A percentile compares a stretch with the other conserved stretches of the same genome.
Conservation (phyloP, 2,888 invertebrate genomes). For the Tetragonisca angustula region DNA sequence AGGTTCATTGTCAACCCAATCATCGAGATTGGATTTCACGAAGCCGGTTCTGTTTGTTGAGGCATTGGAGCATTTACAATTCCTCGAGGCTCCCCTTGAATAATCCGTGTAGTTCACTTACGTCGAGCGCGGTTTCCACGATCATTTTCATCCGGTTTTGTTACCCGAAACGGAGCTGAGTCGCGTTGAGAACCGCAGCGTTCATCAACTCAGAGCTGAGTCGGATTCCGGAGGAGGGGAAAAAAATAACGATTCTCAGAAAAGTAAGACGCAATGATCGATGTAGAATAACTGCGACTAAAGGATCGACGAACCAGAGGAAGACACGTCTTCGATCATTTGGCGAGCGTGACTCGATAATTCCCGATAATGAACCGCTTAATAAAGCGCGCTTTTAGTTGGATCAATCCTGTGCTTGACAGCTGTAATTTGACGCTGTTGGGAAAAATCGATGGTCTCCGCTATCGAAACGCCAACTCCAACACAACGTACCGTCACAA, state of each 20-base stretch:
- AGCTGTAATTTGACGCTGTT: conserved; percentile 14
- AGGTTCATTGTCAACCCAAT: conserved; percentile 31
- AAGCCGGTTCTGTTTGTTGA: not conserved
- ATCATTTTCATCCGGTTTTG: conserved; percentile 13
- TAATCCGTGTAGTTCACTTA: conserved; percentile 6
- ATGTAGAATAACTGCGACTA: not conserved
- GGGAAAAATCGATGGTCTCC: not conserved
- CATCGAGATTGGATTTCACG: conserved; percentile 31
- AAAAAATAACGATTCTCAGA: not conserved
- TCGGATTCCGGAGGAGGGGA: not conserved
- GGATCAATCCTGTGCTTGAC: conserved; percentile 11
- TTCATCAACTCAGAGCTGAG: not conserved
- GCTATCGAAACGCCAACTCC: not conserved
- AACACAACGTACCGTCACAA: not conserved
- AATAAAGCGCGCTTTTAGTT: conserved; percentile 16
- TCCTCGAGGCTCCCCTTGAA: not conserved
- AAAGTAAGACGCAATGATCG: not conserved
- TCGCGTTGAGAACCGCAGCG: not conserved
- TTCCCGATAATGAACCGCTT: conserved; percentile 22
- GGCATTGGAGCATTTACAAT: not conserved
- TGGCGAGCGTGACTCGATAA: not conserved
- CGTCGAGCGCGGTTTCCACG: not conserved
- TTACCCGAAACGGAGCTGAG: not conserved
- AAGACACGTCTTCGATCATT: not conserved
- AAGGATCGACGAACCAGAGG: not conserved